Base-by-base conservation (phyloP, 2,113 vertebrate genomes). In the Polypterus bichir region DNA sequence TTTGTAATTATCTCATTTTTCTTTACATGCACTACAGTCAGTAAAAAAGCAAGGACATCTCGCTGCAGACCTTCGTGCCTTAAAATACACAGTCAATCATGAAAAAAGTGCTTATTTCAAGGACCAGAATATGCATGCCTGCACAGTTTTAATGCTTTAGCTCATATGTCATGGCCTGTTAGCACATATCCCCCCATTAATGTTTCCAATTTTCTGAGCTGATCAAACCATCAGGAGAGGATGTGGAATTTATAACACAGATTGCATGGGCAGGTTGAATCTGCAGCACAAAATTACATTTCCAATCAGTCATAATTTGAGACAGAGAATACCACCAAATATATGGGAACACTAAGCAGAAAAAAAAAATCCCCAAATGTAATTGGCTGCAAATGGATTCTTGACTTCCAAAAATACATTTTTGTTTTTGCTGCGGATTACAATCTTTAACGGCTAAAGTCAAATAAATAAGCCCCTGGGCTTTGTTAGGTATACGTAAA, bases 131-230 rank as follows among this genome's bases (percentile, higher is more conserved):
- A 45, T 45, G 51, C 48, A 8, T 48, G n/a, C 55, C 57, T 57
- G 46, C 59, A 51, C 65, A 48, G 60, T 52, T 66, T 58, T 57
- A 62, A 59, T 59, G 48, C 27, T 62, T 57, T 53, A 66, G 57
- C 48, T 62, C 59, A 52, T 55, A 47, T 60, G 49, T 54, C 57
- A 54, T 54, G 59, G 63, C 57, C 63, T 53, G 47, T 64, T 59
- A 59, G 63, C 63, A 54, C 11, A 51, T 59, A 47, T 46, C 55
- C 54, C 5, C 55, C 8, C 5, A 27, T 57, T 64, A 64, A 64
- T 57, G 7, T 53, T 46, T 66, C 65, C 48, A 44, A 61, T 66
- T 62, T 62, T 57, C n/a, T 47, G 55, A 52, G 56, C 45, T 48
- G 49, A 59, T 59, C 49, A 64, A 64, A 64, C 63, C 59, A 47